Evolutionary conservation across 2,888 invertebrate genomes (phyloP), one percentile per base, ranked within the genome.

Genomic region (Lycocerus yunnanus): DNA sequence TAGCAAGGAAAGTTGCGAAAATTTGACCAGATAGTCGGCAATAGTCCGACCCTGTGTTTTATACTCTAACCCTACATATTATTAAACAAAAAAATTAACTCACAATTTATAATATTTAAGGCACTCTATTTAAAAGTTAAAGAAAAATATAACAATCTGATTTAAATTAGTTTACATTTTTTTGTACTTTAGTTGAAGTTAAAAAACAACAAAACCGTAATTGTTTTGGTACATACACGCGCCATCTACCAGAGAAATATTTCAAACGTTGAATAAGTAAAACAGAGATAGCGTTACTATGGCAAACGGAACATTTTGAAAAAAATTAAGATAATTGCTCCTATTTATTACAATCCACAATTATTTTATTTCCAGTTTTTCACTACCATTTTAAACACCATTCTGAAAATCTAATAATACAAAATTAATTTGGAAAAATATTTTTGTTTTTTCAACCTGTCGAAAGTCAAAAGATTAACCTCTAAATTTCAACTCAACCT

Each of bases 401-500:
- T 5, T n/a, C 0, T 4, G 13, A 4, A 13, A 13, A n/a, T 27
- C 5, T 27, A 27, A 27, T n/a, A 4, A 27, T 5, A 1, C 21
- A 27, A 27, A 27, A 27, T 13, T 11, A 24, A 24, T 24, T 24
- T 13, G 13, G 3, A 13, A 27, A 27, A 5, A 3, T 3, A 11
- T 3, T 27, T 8, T 27, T 2, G 4, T n/a, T 5, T 43, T 43
- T 43, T 6, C n/a, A n/a, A n/a, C 43, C 27, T 16, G 69, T 63
- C 15, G 8, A 15, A 59, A 13, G 24, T 69, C 68, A 72, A 24
- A 65, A 72, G 58, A 13, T 20, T 69, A 72, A 72, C 72, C 72
- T 72, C 24, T 1, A 63, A 68, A 58, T 18, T 58, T 5, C 15
- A 16, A 15, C 43, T 21, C 5, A 61, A 43, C 43, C 43, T 43